phyloP scores from a whole-genome alignment of 2,888 invertebrate genomes.

The Ennomos fuscantarius region DNA sequence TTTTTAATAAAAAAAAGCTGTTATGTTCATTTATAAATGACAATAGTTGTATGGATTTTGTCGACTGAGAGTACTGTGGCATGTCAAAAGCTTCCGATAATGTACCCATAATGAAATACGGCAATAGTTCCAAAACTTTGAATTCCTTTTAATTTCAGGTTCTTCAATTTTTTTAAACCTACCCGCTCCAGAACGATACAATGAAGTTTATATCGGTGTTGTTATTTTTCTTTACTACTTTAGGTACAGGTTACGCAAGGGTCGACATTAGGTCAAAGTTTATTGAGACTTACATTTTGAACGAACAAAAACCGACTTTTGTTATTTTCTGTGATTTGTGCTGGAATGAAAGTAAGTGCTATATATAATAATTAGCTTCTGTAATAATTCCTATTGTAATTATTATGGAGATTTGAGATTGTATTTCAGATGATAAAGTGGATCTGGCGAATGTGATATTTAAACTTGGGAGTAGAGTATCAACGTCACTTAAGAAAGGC shows the following conservation, averaged over 20 bases:
- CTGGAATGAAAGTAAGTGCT: conserved; percentile 60
- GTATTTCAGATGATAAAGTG: conserved; percentile 46
- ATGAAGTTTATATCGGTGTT: conserved; percentile 22
- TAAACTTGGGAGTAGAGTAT: conserved; percentile 47
- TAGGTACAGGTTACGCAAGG: conserved; percentile 38
- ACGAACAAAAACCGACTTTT: conserved; percentile 61
- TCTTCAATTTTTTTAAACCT: conserved; percentile 1
- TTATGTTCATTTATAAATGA: neutral
- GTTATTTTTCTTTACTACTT: conserved; percentile 25
- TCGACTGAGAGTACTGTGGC: conserved; percentile 15
- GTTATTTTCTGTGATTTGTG: conserved; percentile 52
- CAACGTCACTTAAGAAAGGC: conserved; percentile 35
- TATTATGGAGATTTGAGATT: neutral
- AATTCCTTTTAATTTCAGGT: conserved; percentile 5
- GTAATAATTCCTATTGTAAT: neutral
- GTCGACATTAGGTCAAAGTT: conserved; percentile 45
- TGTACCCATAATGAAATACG: conserved; percentile 13
- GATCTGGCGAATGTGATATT: conserved; percentile 50
- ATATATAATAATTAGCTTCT: conserved; percentile 2
- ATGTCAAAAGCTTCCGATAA: conserved; percentile 18
- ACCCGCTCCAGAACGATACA: conserved; percentile 13
- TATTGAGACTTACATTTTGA: conserved; percentile 55
- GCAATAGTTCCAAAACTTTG: conserved; percentile 2
- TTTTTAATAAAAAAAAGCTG: neutral
- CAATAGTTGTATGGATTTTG: neutral